phyloP scores from a whole-genome alignment of 2,113 vertebrate genomes.

The Notiomystis cincta region DNA sequence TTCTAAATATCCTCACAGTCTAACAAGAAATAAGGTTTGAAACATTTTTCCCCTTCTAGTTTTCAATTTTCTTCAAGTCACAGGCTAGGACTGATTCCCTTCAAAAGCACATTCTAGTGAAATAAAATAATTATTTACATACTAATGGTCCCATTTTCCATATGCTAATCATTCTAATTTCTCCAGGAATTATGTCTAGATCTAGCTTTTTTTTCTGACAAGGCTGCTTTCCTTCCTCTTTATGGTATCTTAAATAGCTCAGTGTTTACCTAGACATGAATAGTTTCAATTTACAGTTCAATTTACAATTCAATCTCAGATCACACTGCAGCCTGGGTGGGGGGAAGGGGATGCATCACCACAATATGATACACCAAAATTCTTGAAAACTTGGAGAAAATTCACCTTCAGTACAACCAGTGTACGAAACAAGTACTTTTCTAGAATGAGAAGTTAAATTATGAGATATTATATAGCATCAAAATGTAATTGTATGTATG shows the following conservation, averaged over 20 bases:
- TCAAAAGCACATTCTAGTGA: neutral
- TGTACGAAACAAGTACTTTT: neutral
- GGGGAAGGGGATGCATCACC: neutral
- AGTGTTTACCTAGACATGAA: neutral
- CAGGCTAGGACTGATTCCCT: neutral
- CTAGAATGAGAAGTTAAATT: neutral
- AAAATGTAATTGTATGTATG: neutral
- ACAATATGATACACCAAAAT: neutral
- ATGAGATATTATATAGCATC: neutral
- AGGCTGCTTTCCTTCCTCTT: neutral
- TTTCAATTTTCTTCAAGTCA: neutral
- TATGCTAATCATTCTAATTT: neutral
- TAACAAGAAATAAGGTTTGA: neutral
- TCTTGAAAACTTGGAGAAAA: neutral
- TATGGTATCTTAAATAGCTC: neutral
- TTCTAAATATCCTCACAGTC: neutral
- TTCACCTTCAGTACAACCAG: neutral
- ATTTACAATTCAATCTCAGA: too few species aligned
- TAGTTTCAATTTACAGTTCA: neutral
- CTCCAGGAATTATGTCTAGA: neutral
- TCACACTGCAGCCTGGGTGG: neutral
- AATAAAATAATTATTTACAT: neutral
- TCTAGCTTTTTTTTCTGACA: neutral
- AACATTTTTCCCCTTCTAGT: neutral
- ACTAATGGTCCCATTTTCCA: neutral